Evolutionary conservation across 2,113 vertebrate species (phyloP), one percentile per base, ranked within the genome.

Genomic region (Psilopogon haemacephalus): DNA sequence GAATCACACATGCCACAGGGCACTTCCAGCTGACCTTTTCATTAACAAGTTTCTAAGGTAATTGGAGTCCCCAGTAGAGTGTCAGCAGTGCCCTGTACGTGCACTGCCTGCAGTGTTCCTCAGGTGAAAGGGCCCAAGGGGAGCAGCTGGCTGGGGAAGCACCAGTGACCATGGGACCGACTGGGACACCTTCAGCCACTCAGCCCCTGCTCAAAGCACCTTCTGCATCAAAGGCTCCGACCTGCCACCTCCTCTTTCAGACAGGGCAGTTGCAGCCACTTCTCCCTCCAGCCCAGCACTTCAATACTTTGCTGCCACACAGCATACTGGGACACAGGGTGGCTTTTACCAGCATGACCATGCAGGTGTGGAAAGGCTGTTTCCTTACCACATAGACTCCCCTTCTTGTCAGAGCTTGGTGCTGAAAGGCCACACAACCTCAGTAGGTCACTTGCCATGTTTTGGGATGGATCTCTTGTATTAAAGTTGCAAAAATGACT

Each of bases 361-460:
- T 0, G 12, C 3, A 15, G 21, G 5, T 3, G 8, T 0, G 8
- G 15, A 48, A 21, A 2, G 7, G 24, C 20, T 21, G 2, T 13
- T 58, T 86, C 21, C 59, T 54, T 35, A 12, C 6, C 27, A 44
- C 5, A 16, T 6, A 35, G 81, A 85, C 20, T 11, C 5, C 21
- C 46, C 11, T 52, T 44, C 35, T 50, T 16, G 15, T 21, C 60
- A 67, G 50, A 30, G 12, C 27, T 65, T 14, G 32, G n/a, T 30
- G 46, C 48, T 46, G 9, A 5, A 50, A 64, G 46, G 67, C 59
- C 12, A 58, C 9, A 3, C 14, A n/a, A 8, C 21, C 65, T 58
- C 59, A 52, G 9, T 3, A 48, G 11, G 14, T 28, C 27, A 46
- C 15, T 54, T 28, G 46, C 19, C 5, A 0, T 17, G 11, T 82